phyloP scores from a whole-genome alignment of 1,140 invertebrate genomes.

The Panagrolaimus sp. region DNA sequence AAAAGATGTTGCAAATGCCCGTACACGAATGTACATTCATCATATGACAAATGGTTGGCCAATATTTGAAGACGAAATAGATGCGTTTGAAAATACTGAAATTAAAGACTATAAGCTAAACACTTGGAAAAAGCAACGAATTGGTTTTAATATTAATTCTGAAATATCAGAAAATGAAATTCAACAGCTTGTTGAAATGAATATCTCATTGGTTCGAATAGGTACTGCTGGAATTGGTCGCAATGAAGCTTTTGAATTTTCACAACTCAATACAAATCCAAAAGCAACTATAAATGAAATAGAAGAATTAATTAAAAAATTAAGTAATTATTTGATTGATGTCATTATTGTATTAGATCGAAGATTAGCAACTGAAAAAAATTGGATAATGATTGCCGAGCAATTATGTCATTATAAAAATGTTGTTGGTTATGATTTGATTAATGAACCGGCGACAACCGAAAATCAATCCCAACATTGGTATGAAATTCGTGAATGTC shows the following conservation, averaged over 20 bases:
- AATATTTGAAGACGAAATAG: not conserved
- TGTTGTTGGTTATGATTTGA: not conserved
- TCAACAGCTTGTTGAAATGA: not conserved
- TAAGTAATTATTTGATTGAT: not conserved
- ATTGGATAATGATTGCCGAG: not conserved
- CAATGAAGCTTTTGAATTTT: not conserved
- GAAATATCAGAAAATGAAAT: not conserved
- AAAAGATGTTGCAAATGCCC: not conserved
- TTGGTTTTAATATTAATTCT: not conserved
- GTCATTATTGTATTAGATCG: not conserved
- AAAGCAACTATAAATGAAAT: not conserved
- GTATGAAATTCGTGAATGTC: not conserved
- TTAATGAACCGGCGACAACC: not conserved
- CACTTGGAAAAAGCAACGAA: not conserved
- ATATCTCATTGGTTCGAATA: not conserved
- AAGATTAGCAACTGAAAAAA: not conserved
- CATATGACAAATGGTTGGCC: not conserved
- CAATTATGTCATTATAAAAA: not conserved
- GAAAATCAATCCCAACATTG: not conserved
- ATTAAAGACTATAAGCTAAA: not conserved
- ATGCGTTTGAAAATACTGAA: not conserved
- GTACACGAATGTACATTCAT: not conserved
- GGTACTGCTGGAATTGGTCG: not conserved
- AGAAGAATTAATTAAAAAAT: not conserved
- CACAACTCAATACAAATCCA: not conserved